A percentile compares a stretch with the other conserved stretches of the same genome.
These are phyloP conservation scores for Megalops atlanticus DNA, from an alignment of 2,113 vertebrate genomes.

Conservation along the genomic window DNA sequence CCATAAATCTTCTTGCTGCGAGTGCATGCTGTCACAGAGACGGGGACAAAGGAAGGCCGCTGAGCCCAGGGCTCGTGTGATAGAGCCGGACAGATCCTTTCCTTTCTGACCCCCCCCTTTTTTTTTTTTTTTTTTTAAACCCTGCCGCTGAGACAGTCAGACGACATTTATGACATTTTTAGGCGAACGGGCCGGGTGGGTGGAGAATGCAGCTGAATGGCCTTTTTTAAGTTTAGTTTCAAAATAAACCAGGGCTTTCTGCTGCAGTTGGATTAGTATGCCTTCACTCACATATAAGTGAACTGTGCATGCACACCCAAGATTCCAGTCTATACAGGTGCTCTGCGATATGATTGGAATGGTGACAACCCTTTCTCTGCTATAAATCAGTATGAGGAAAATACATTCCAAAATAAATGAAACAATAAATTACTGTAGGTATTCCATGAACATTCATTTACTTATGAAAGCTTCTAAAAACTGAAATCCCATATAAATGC, in stretches of 20 bases:
- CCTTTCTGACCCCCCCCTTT: too few relatives aligned
- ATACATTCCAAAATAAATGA: not conserved
- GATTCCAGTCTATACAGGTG: not conserved
- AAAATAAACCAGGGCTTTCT: constrained; percentile 18
- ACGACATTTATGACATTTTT: constrained; percentile 63
- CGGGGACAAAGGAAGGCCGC: not conserved
- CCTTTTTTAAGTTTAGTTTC: not conserved
- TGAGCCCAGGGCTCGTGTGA: not conserved
- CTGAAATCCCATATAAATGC: too few relatives aligned
- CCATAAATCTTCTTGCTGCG: not conserved
- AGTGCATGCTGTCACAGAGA: not conserved
- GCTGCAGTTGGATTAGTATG: not conserved
- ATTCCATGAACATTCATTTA: not conserved
- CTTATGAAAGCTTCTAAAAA: too few relatives aligned
- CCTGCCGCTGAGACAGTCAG: not conserved
- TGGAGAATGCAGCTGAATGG: constrained; percentile 58
- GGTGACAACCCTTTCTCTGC: too few relatives aligned
- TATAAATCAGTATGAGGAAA: not conserved
- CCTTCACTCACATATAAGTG: too few relatives aligned
- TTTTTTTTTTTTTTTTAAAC: not conserved
- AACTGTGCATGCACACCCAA: too few relatives aligned
- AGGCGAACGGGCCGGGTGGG: constrained; percentile 53
- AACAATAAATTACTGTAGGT: not conserved
- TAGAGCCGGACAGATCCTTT: not conserved
- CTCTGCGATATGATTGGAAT: too few relatives aligned